A percentile compares a stretch with the other conserved stretches of the same genome.
phyloP scores from a whole-genome alignment of 2,888 invertebrate genomes.

The Hirtodrosophila confusa region DNA sequence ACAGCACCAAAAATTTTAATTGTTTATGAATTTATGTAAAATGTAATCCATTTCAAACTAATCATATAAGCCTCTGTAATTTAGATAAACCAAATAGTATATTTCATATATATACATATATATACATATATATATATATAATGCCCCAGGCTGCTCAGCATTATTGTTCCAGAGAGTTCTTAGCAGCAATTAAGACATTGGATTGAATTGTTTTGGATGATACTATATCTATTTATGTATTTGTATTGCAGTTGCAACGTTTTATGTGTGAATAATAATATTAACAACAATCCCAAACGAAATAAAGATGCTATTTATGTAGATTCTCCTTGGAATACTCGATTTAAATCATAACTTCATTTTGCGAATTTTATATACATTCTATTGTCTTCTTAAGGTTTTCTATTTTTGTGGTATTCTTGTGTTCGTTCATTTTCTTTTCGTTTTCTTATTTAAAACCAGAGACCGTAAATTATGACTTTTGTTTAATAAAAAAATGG shows the following conservation, averaged over 20 bases:
- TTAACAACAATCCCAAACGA: slow-evolving; percentile 51
- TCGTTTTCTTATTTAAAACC: no score
- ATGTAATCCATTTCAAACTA: slow-evolving; percentile 13
- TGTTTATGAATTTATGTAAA: slow-evolving; percentile 19
- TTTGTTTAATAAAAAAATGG: no score
- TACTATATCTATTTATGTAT: slow-evolving; percentile 46
- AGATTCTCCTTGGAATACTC: slow-evolving; percentile 16
- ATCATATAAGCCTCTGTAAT: slow-evolving; percentile 27
- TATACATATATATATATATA: background rate
- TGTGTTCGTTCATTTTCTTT: no score
- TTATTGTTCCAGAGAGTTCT: no score
- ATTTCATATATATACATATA: slow-evolving; percentile 12
- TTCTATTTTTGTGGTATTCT: no score
- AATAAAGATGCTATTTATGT: slow-evolving; percentile 71
- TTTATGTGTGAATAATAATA: slow-evolving; percentile 59
- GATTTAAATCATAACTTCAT: background rate
- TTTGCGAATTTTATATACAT: no score
- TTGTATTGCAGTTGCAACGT: slow-evolving; percentile 55
- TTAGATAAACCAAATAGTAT: slow-evolving; percentile 46
- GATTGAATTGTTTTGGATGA: slow-evolving; percentile 22
- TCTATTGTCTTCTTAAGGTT: no score
- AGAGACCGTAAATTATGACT: no score
- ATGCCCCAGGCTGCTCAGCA: background rate
- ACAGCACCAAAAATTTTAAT: slow-evolving; percentile 55
- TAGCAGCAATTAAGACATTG: slow-evolving; percentile 6